Base-by-base conservation (phyloP, 2,888 invertebrate genomes). In the Athetis lepigone region DNA sequence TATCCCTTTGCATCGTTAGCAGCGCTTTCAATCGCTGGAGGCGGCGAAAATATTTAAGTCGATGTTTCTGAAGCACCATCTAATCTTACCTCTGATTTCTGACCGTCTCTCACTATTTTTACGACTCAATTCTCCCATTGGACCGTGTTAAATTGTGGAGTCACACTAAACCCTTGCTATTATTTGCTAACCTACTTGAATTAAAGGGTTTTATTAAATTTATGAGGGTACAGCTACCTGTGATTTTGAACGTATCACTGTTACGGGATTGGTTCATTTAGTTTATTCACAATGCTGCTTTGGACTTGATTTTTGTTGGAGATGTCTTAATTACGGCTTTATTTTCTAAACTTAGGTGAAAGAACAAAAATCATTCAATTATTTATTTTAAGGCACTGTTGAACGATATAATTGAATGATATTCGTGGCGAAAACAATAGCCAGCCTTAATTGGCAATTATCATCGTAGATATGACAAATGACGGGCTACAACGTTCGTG, bases 81-180 rank as follows among this genome's bases (percentile, higher is more conserved):
- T 92, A 91, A 92, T 92, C 90, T 89, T 82, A 90, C 89, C 88
- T 89, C 88, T 90, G 90, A 92, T 91, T 93, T 89, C 85, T 77
- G 83, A 85, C 85, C 87, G 85, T 88, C 89, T 88, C 88, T 89
- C 85, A 88, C 87, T 84, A 89, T 90, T 92, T 92, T 92, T 92
- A 92, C 88, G 90, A 91, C 79, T 83, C 87, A 83, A 88, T 90
- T 88, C 88, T 82, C 77, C 78, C 78, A 82, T 80, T 70, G 60
- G 61, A 79, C 82, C 77, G 80, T 79, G 83, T 83, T 80, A 83
- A 79, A 84, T 88, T 87, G 88, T 88, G 82, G 83, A 83, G 74
- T 82, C 82, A 69, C 79, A 81, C 85, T 82, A 82, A 87, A 86
- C 82, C 85, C 71, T 46, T 64, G 72, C 77, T 80, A 79, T 80